These are phyloP conservation scores for Otolemur garnettii DNA, from an alignment of 2,113 vertebrate species.

Conservation along the genomic window DNA sequence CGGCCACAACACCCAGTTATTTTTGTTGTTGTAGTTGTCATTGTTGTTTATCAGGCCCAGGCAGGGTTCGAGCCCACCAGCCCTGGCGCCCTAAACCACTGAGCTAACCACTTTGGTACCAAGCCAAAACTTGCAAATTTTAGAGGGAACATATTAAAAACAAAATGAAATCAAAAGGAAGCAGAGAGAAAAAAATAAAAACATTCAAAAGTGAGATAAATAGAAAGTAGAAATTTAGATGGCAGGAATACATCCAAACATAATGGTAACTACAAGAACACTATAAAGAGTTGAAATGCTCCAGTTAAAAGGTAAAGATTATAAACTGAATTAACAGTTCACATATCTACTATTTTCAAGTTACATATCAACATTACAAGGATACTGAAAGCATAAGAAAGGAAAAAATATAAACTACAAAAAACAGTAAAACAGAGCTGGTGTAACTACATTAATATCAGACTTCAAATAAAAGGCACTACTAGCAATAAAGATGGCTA, in stretches of 20 bases:
- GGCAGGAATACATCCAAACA: background rate
- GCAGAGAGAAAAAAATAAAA: background rate
- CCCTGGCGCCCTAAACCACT: too few relatives aligned
- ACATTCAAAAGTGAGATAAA: background rate
- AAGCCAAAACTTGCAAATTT: background rate
- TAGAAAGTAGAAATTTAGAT: slow-evolving; percentile 24
- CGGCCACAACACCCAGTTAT: too few relatives aligned
- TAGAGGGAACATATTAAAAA: background rate
- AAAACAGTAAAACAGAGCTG: slow-evolving; percentile 13
- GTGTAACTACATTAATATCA: background rate
- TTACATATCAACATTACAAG: background rate
- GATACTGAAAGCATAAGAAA: background rate
- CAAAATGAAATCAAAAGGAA: background rate
- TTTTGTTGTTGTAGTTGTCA: too few relatives aligned
- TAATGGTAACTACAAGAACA: background rate
- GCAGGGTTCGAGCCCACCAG: too few relatives aligned
- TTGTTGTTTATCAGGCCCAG: too few relatives aligned
- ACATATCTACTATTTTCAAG: background rate
- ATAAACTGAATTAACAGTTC: background rate
- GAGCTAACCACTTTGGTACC: too few relatives aligned
- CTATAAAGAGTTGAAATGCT: background rate
- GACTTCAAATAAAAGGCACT: background rate
- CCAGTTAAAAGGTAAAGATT: slow-evolving; percentile 14
- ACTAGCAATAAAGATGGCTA: background rate
- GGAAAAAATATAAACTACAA: background rate